Conservation (phyloP, 2,797 vertebrate genomes). For the Chelonia mydas region DNA sequence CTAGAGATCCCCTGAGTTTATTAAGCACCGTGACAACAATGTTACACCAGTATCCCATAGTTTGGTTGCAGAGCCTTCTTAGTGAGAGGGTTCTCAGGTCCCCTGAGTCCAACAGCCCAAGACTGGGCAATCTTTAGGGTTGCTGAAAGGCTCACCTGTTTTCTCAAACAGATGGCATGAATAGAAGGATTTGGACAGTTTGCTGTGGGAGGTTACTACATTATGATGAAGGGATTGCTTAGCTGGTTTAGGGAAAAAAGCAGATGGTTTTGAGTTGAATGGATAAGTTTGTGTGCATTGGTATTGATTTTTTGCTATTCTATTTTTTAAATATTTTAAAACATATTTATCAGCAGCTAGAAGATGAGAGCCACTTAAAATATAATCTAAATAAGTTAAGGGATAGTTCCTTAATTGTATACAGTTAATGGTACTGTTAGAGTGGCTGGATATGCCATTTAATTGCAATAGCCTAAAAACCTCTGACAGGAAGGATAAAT, state of each 20-base stretch:
- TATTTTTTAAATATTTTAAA: background rate
- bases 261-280: background rate
- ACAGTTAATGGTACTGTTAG: background rate
- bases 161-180: background rate
- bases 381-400: constrained; percentile 17
- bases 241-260: background rate
- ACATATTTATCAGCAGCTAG: background rate
- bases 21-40: background rate
- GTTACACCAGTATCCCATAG: background rate
- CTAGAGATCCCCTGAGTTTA: background rate
- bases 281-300: background rate
- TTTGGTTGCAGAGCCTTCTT: background rate
- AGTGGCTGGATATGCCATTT: background rate
- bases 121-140: background rate
- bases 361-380: background rate
- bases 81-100: background rate
- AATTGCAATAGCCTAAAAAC: constrained; percentile 11
- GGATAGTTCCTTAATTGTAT: background rate
- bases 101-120: background rate
- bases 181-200: background rate
- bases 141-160: fast-evolving
- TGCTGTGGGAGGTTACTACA: background rate
- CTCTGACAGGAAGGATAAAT: background rate
- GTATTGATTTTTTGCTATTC: background rate
- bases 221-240: background rate